phyloP scores from a whole-genome alignment of 2,797 vertebrate species.

The Mycteria americana region DNA sequence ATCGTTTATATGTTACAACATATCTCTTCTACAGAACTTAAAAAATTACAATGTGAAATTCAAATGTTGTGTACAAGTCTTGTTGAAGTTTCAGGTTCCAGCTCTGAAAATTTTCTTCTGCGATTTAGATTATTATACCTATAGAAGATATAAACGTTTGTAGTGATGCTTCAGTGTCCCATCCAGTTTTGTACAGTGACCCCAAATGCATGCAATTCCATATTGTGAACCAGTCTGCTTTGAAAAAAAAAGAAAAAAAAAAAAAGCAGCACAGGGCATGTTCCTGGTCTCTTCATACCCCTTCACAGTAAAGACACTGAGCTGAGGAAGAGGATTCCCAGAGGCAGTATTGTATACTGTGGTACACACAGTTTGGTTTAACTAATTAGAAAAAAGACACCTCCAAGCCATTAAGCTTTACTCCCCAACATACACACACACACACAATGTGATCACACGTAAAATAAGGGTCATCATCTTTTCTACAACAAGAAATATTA shows the following conservation, averaged over 20 bases:
- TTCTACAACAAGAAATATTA: not conserved
- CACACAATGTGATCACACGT: not conserved
- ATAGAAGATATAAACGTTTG: not conserved
- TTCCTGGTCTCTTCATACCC: not conserved
- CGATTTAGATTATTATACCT: not conserved
- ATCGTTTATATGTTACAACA: not conserved
- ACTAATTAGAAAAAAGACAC: not conserved
- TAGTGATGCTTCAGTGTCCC: not conserved
- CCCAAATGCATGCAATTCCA: not conserved
- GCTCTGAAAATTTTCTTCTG: not conserved
- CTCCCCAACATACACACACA: not conserved
- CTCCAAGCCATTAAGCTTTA: not conserved
- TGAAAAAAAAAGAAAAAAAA: not conserved
- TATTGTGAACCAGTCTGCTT: not conserved
- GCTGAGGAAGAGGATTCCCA: not conserved
- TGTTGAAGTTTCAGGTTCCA: not conserved
- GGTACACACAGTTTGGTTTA: not conserved
- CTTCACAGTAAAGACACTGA: not conserved
- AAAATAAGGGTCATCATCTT: not conserved
- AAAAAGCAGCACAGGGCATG: not conserved
- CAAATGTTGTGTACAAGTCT: not conserved
- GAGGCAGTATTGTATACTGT: not conserved
- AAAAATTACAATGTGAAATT: not conserved
- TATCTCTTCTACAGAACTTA: not conserved
- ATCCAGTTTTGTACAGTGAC: not conserved